Evolutionary conservation across 2,888 invertebrate species (phyloP), one percentile per base, ranked within the genome.

Genomic region (Drosophila kuntzei): DNA sequence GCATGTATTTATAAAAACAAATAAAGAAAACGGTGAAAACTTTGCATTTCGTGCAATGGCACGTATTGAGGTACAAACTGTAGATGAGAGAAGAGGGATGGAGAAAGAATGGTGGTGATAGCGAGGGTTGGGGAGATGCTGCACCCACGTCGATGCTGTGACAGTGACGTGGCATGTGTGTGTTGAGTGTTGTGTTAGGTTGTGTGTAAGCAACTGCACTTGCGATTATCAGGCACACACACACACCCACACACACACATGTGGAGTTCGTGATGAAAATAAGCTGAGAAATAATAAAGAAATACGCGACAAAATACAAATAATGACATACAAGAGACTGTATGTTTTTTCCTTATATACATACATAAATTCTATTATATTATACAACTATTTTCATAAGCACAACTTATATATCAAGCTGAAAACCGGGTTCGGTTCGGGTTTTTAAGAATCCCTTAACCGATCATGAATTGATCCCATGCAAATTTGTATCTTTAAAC

Each of bases 11-110:
- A 57, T 47, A 46, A 49, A 44, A 29, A 22, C 25, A 27, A 41
- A 63, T 39, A 51, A 69, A 49, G 51, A 65, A 59, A 70, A 66
- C 47, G 50, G 62, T 70, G 65, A 76, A 76, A 76, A 76, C 79
- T 71, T 79, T 74, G 63, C 71, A 79, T 79, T 77, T 79, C 67
- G 75, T 77, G 76, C 79, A 79, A 59, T 55, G 71, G 51, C 76
- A 77, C 76, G 79, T 79, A 51, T 74, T 70, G 70, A 37, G 62
- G 47, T 70, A 60, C 59, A 65, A 37, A 11, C 43, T 27, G 39
- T 22, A 4, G 20, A 20, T 43, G n/a, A 34, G 46, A 27, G 34
- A 3, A 8, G 4, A 27, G 47, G 25, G 5, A 7, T 14, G n/a
- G 6, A 3, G 25, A 4, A 0, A 25, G 20, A 2, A 14, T 14